Evolutionary conservation across 2,888 invertebrate species (phyloP).

Genomic region (Mythimna impura): DNA sequence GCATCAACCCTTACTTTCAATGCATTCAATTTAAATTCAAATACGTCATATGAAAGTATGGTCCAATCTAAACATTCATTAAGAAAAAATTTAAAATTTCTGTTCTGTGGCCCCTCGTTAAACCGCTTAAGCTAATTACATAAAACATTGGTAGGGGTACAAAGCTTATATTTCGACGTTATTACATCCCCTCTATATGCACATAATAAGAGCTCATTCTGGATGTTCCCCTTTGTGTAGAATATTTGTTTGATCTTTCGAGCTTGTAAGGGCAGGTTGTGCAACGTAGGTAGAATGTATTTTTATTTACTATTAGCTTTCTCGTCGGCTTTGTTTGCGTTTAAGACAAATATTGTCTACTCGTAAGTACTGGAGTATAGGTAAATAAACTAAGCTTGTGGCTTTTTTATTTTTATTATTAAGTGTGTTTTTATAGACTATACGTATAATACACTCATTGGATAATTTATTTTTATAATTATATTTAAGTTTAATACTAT

Average conservation of each 20-base stretch:
- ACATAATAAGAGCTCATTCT: conserved; percentile 83
- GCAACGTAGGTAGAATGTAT: conserved; percentile 63
- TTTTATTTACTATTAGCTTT: conserved; percentile 60
- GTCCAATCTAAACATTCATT: conserved; percentile 89
- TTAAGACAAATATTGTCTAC: conserved; percentile 47
- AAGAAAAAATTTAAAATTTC: conserved; percentile 79
- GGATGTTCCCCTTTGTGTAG: conserved; percentile 81
- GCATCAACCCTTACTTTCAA: conserved; percentile 75
- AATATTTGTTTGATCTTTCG: conserved; percentile 88
- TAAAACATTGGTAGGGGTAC: conserved; percentile 81
- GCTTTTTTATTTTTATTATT: conserved; percentile 22
- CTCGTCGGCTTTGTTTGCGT: conserved; percentile 35
- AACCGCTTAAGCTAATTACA: conserved; percentile 89
- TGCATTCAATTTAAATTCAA: conserved; percentile 83
- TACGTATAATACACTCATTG: not conserved
- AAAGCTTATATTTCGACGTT: conserved; percentile 78
- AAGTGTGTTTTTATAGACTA: not conserved
- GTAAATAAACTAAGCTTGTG: conserved; percentile 22
- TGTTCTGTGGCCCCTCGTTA: conserved; percentile 81
- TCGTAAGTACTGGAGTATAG: conserved; percentile 29
- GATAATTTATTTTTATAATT: not conserved
- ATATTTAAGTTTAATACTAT: too few species aligned
- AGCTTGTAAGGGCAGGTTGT: conserved; percentile 73
- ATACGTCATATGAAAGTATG: conserved; percentile 81
- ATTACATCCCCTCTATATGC: conserved; percentile 78